Evolutionary conservation across 2,113 vertebrate genomes (phyloP).

Genomic region (Protobothrops mucrosquamatus): DNA sequence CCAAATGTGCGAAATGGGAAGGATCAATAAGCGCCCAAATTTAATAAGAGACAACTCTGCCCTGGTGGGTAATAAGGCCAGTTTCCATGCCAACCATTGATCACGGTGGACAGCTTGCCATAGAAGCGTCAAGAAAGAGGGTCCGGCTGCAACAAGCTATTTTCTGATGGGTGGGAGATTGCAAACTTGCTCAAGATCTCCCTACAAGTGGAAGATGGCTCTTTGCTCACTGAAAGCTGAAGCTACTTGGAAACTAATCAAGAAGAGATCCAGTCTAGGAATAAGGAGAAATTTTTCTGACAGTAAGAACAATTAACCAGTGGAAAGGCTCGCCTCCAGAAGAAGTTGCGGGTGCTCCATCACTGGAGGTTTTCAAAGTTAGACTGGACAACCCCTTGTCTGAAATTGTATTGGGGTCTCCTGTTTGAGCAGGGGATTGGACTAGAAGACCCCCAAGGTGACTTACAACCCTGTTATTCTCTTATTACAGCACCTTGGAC

Average conservation of each 20-base stretch:
- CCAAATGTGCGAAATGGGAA: slow-evolving; percentile 65
- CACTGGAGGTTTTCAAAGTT: no score
- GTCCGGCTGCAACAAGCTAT: slow-evolving; percentile 14
- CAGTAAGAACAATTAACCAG: no score
- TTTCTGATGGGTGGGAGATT: slow-evolving; percentile 12
- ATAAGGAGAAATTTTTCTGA: no score
- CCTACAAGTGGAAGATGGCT: not conserved
- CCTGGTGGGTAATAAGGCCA: slow-evolving; percentile 64
- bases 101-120: slow-evolving; percentile 61
- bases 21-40: slow-evolving; percentile 73
- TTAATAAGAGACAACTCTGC: slow-evolving; percentile 72
- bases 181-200: not conserved
- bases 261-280: no score
- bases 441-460: no score
- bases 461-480: no score
- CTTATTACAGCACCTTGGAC: not conserved
- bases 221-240: not conserved
- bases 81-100: slow-evolving; percentile 78
- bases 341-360: no score
- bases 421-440: no score
- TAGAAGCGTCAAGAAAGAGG: slow-evolving; percentile 39
- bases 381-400: no score
- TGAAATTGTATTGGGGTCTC: no score
- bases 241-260: not conserved
- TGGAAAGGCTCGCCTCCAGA: no score